Evolutionary conservation across 2,797 vertebrate species (phyloP).

Genomic region (Tapera naevia): DNA sequence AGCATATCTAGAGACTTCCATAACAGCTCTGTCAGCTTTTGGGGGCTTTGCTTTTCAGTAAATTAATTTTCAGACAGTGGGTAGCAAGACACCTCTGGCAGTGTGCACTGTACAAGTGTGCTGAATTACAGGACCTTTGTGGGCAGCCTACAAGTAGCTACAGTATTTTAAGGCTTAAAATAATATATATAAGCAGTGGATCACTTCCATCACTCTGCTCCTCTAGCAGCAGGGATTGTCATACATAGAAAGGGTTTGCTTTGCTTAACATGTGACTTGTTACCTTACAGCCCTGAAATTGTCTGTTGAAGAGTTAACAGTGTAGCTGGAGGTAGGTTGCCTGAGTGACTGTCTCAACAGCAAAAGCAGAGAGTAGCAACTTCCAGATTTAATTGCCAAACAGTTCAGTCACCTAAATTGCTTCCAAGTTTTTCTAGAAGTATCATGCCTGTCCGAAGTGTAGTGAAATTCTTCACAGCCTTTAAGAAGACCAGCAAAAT

Average conservation of each 20-base stretch:
- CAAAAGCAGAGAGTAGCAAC: background rate
- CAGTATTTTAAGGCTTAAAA: background rate
- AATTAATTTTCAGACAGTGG: background rate
- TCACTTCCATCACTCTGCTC: background rate
- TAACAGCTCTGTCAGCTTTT: background rate
- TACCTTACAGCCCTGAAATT: background rate
- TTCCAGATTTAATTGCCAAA: conserved; percentile 15
- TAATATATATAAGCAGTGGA: background rate
- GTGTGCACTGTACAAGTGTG: too few species aligned
- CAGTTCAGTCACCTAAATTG: background rate
- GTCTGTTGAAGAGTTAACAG: too few species aligned
- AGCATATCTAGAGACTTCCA: conserved; percentile 44
- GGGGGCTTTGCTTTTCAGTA: background rate
- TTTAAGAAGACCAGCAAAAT: background rate
- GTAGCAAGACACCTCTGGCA: background rate
- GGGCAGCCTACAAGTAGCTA: background rate
- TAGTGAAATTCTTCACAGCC: background rate
- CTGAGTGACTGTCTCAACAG: background rate
- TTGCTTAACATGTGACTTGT: background rate
- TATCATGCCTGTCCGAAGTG: background rate
- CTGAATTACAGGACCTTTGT: conserved; percentile 1
- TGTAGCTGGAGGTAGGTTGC: background rate
- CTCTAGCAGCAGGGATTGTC: background rate
- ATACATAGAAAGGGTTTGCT: background rate
- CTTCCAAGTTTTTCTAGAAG: conserved; percentile 1